These are phyloP conservation scores for Ailuropoda melanoleuca DNA, from an alignment of 2,113 vertebrate species.

Conservation along the genomic window DNA sequence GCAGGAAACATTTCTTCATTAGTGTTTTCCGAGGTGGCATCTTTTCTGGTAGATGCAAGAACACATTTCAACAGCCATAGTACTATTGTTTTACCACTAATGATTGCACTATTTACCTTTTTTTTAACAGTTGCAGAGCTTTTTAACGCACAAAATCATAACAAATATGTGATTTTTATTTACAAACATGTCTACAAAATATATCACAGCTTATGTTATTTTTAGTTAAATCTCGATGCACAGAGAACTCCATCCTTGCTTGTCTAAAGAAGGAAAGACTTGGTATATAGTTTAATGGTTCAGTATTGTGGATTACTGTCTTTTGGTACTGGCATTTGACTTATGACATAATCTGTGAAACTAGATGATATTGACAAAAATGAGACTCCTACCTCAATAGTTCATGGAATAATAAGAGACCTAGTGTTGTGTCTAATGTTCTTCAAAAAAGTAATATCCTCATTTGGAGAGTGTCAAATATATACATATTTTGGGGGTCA, in stretches of 20 bases:
- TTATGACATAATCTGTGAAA: conserved; percentile 62
- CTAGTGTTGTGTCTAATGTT: conserved; percentile 52
- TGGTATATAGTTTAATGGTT: conserved; percentile 42
- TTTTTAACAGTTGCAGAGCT: conserved; percentile 22
- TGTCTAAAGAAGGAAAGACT: neutral
- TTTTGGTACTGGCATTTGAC: conserved; percentile 57
- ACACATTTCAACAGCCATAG: neutral
- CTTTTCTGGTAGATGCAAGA: neutral
- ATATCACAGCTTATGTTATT: conserved; percentile 67
- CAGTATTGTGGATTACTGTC: conserved; percentile 45
- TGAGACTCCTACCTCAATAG: conserved; percentile 85
- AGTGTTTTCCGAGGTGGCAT: neutral
- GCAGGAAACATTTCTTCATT: neutral
- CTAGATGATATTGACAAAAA: conserved; percentile 58
- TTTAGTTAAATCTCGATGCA: conserved; percentile 62
- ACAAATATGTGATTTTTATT: conserved; percentile 62
- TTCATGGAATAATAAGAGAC: conserved; percentile 75
- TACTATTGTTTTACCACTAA: conserved; percentile 47
- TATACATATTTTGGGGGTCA: neutral
- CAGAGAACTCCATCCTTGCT: conserved; percentile 2
- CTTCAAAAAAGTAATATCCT: conserved; percentile 59
- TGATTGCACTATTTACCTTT: conserved; percentile 34
- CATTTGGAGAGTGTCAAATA: conserved; percentile 62
- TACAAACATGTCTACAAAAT: conserved; percentile 43
- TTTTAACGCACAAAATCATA: conserved; percentile 60